Percentiles rank a stretch among this genome's conserved stretches.
These are phyloP conservation scores for Meriones psammophilus DNA, from an alignment of 2,797 vertebrate species.

Conservation along the genomic window DNA sequence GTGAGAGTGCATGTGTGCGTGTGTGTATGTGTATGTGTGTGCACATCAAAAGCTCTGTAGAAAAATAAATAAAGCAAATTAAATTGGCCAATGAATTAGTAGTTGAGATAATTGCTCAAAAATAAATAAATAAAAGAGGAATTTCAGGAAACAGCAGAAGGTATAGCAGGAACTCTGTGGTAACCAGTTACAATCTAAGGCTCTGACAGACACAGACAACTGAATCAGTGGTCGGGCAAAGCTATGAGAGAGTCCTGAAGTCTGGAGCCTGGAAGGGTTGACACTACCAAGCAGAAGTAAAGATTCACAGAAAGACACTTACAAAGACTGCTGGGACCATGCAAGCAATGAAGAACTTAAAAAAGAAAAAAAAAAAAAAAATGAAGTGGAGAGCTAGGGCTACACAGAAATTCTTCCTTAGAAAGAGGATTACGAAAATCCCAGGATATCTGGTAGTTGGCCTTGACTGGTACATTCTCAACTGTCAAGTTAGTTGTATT, in stretches of 20 bases:
- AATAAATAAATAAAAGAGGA: neutral
- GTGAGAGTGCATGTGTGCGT: neutral
- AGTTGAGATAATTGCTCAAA: slow-evolving; percentile 22
- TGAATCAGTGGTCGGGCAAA: neutral
- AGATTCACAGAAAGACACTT: neutral
- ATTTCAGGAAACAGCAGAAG: neutral
- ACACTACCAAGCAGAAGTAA: neutral
- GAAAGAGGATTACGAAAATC: neutral
- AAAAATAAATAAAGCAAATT: slow-evolving; percentile 39
- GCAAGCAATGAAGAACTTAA: neutral
- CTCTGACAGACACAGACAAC: neutral
- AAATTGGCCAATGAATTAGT: neutral
- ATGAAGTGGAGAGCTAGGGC: neutral
- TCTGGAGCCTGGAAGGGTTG: neutral
- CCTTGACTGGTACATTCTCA: slow-evolving; percentile 19
- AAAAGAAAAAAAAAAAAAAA: neutral
- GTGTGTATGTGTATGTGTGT: neutral
- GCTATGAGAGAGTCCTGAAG: neutral
- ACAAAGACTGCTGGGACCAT: neutral
- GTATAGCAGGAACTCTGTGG: neutral
- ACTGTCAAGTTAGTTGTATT: slow-evolving; percentile 7
- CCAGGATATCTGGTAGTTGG: neutral
- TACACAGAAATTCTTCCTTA: neutral
- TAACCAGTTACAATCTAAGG: neutral
- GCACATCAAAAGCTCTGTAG: neutral